phyloP scores from a whole-genome alignment of 1,140 invertebrate genomes.

The Cataglyphis hispanica region DNA sequence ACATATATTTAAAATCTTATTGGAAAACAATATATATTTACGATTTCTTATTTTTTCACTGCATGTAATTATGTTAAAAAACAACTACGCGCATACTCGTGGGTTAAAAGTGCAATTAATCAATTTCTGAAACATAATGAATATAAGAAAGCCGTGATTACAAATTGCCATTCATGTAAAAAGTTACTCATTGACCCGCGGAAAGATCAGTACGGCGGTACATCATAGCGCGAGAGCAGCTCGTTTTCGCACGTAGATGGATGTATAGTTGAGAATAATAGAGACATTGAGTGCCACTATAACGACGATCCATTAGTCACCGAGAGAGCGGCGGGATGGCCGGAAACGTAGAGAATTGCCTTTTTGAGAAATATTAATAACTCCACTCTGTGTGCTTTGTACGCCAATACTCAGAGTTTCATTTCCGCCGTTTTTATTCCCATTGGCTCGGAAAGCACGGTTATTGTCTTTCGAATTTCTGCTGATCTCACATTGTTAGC shows the following conservation, averaged over 20 bases:
- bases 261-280: slow-evolving; percentile 56
- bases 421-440: slow-evolving; percentile 44
- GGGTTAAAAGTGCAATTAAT: slow-evolving; percentile 36
- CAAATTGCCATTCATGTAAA: slow-evolving; percentile 9
- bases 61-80: slow-evolving; percentile 4
- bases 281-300: slow-evolving; percentile 53
- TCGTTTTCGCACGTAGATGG: slow-evolving; percentile 51
- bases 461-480: slow-evolving; percentile 36
- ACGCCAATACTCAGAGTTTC: slow-evolving; percentile 6
- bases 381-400: not conserved
- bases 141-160: slow-evolving; percentile 17
- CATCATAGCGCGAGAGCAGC: slow-evolving; percentile 9
- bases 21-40: not conserved
- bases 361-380: slow-evolving; percentile 41
- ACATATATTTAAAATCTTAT: not conserved
- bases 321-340: slow-evolving; percentile 23
- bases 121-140: slow-evolving; percentile 32
- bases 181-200: slow-evolving; percentile 64
- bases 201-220: slow-evolving; percentile 59
- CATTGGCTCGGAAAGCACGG: not conserved
- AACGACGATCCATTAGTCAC: slow-evolving; percentile 66
- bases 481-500: not conserved
- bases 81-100: not conserved
- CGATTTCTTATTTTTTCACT: not conserved
- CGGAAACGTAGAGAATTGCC: slow-evolving; percentile 38